Conservation (phyloP, 2,797 vertebrate species). For the Myotis findleyi region DNA sequence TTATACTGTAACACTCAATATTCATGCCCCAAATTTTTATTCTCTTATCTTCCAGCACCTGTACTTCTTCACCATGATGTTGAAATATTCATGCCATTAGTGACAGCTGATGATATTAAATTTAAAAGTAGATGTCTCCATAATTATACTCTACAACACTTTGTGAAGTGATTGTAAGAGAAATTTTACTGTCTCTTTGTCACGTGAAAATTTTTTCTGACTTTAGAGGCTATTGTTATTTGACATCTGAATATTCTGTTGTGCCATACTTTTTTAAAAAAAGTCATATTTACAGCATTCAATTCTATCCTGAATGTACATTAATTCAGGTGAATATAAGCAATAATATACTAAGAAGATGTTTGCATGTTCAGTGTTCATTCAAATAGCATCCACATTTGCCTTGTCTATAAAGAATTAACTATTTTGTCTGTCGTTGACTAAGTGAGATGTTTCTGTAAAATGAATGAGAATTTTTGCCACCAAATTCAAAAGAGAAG, state of each 20-base stretch:
- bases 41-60: constrained; percentile 29
- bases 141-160: constrained; percentile 55
- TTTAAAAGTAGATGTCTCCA: constrained; percentile 33
- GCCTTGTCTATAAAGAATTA: background rate
- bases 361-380: background rate
- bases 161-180: background rate
- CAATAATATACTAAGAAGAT: background rate
- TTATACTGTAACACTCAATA: background rate
- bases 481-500: background rate
- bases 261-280: background rate
- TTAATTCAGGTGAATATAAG: constrained; percentile 24
- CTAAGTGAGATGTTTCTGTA: background rate
- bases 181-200: background rate
- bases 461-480: background rate
- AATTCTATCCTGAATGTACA: background rate
- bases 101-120: constrained; percentile 65
- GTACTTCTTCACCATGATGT: background rate
- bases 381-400: background rate
- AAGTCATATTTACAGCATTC: background rate
- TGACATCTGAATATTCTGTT: constrained; percentile 36
- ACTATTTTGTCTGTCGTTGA: background rate
- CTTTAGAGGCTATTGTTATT: constrained; percentile 9
- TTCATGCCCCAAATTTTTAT: constrained; percentile 38
- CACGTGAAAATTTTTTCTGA: background rate
- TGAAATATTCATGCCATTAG: constrained; percentile 50